These are phyloP conservation scores for Homarus gammarus DNA, from an alignment of 2,888 invertebrate genomes.

Conservation along the genomic window DNA sequence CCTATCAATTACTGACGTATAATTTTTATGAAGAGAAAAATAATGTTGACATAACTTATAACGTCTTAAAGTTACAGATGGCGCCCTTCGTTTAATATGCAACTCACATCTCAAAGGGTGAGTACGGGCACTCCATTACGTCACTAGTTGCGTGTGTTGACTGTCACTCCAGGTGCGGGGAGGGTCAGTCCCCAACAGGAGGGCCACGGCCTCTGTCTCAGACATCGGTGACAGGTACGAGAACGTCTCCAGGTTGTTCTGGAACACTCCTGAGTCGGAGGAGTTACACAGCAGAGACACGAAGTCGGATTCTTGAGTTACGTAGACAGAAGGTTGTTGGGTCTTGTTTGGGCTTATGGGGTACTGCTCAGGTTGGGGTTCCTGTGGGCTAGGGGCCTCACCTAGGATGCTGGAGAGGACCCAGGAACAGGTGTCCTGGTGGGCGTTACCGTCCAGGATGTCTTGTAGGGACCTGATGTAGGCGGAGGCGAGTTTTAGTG, in stretches of 20 bases:
- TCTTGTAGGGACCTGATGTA: constrained; percentile 28
- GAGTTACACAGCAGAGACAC: neutral
- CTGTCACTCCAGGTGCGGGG: constrained; percentile 5
- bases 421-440: constrained; percentile 33
- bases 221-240: constrained; percentile 24
- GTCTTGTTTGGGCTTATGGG: neutral
- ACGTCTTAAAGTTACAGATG: too few species aligned
- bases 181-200: constrained; percentile 9
- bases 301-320: neutral
- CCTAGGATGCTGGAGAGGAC: constrained; percentile 25
- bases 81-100: too few species aligned
- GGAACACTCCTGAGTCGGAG: neutral
- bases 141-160: neutral
- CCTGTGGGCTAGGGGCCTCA: neutral
- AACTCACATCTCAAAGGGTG: neutral
- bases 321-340: neutral
- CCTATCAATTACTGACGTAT: too few species aligned
- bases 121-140: neutral
- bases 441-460: constrained; percentile 27
- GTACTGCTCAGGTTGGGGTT: neutral
- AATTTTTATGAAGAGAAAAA: too few species aligned
- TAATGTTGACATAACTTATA: too few species aligned
- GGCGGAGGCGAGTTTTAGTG: constrained; percentile 24
- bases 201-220: neutral
- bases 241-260: constrained; percentile 21